Conservation (phyloP, 2,113 vertebrate genomes). For the Coptodon bakossiorum region DNA sequence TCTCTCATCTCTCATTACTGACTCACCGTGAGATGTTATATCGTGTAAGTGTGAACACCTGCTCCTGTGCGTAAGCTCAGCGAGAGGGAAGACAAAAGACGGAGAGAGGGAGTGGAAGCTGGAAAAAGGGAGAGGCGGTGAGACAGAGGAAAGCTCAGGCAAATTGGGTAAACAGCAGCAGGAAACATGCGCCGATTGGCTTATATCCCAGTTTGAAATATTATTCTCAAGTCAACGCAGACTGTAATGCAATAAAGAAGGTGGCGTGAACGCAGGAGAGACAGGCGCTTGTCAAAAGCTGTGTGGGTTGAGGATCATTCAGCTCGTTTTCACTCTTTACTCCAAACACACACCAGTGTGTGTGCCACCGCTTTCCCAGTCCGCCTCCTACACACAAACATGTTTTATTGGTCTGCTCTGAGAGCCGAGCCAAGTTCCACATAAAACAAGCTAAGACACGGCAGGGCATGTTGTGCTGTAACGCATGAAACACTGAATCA, state of each 20-base stretch:
- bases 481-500: background rate
- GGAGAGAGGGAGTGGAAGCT: background rate
- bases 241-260: constrained; percentile 18
- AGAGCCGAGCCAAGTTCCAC: constrained; percentile 1
- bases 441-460: constrained; percentile 33
- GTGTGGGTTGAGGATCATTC: constrained; percentile 32
- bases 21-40: constrained; percentile 25
- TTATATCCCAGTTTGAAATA: background rate
- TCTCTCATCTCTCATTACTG: constrained; percentile 24
- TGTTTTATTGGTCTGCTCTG: constrained; percentile 36
- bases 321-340: constrained; percentile 14
- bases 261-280: background rate
- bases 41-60: constrained; percentile 37
- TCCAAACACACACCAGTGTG: constrained; percentile 18
- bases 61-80: background rate
- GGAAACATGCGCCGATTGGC: constrained; percentile 1
- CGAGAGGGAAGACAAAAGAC: background rate
- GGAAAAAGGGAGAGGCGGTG: constrained; percentile 1
- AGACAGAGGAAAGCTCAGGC: background rate
- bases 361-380: constrained; percentile 8
- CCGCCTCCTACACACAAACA: constrained; percentile 47
- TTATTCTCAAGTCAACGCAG: constrained; percentile 11
- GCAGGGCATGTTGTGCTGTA: background rate
- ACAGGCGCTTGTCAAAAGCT: constrained; percentile 19
- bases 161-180: background rate